Evolutionary conservation across 1,140 invertebrate species (phyloP).

Genomic region (Drosophila orena): DNA sequence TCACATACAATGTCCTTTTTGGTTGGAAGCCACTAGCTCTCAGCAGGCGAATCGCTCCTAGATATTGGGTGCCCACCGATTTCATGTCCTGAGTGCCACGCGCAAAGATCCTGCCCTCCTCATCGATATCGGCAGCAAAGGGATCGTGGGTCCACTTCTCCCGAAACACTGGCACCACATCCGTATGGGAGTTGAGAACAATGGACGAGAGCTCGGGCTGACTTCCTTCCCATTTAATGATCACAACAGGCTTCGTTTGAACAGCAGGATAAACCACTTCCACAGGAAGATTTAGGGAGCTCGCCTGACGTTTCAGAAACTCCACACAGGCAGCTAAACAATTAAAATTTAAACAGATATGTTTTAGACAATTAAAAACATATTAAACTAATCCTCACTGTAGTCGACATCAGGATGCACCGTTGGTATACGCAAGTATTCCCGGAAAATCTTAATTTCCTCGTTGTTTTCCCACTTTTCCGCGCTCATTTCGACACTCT

Average conservation of each 20-base stretch:
- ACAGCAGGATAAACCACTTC: constrained; percentile 84
- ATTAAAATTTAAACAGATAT: constrained; percentile 72
- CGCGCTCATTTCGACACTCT: constrained; percentile 29
- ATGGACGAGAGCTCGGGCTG: constrained; percentile 89
- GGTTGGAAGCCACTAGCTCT: constrained; percentile 86
- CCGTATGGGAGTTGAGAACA: constrained; percentile 94
- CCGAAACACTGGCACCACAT: constrained; percentile 93
- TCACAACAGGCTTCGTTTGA: constrained; percentile 88
- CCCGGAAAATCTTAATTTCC: constrained; percentile 91
- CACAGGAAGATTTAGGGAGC: constrained; percentile 87
- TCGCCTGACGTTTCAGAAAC: constrained; percentile 89
- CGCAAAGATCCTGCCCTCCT: constrained; percentile 92
- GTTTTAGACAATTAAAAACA: not conserved
- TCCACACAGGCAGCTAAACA: constrained; percentile 84
- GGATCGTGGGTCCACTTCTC: constrained; percentile 88
- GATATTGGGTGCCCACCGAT: constrained; percentile 75
- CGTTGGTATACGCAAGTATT: constrained; percentile 92
- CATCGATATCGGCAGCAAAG: constrained; percentile 90
- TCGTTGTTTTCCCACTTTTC: constrained; percentile 86
- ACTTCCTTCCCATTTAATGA: constrained; percentile 91
- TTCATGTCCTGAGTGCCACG: constrained; percentile 90
- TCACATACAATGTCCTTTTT: constrained; percentile 89
- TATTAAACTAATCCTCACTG: constrained; percentile 40
- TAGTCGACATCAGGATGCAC: constrained; percentile 94
- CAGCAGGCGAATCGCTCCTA: constrained; percentile 90